Evolutionary conservation across 2,113 vertebrate species (phyloP).

Genomic region (Lampris incognitus): DNA sequence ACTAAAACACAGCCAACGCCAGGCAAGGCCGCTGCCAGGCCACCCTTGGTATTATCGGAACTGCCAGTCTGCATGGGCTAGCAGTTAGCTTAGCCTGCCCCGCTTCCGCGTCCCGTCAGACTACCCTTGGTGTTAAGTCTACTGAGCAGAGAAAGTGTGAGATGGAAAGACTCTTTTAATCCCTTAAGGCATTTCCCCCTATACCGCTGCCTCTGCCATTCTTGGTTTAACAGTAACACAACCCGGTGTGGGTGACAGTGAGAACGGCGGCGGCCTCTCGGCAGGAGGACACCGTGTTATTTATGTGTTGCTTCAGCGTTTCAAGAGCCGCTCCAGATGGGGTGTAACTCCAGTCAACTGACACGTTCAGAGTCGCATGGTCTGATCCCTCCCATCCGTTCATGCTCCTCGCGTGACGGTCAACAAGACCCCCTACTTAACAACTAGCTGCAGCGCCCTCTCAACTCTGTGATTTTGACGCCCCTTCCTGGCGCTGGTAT

Average conservation of each 20-base stretch:
- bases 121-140: no score
- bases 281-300: conserved; percentile 9
- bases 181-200: neutral
- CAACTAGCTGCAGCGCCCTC: conserved; percentile 20
- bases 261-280: conserved; percentile 10
- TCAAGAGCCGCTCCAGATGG: conserved; percentile 34
- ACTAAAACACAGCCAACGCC: no score
- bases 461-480: conserved; percentile 30
- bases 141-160: no score
- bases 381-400: conserved; percentile 37
- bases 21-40: no score
- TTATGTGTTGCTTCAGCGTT: conserved; percentile 33
- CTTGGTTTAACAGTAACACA: neutral
- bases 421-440: neutral
- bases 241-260: conserved; percentile 10
- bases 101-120: no score
- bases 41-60: no score
- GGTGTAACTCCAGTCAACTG: conserved; percentile 10
- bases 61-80: no score
- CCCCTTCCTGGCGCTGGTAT: conserved; percentile 20
- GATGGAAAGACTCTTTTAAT: no score
- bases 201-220: neutral
- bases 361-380: conserved; percentile 3
- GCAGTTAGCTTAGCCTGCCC: no score
- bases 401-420: conserved; percentile 11